These are phyloP conservation scores for Heptranchias perlo DNA, from an alignment of 2,113 vertebrate species.

Conservation along the genomic window DNA sequence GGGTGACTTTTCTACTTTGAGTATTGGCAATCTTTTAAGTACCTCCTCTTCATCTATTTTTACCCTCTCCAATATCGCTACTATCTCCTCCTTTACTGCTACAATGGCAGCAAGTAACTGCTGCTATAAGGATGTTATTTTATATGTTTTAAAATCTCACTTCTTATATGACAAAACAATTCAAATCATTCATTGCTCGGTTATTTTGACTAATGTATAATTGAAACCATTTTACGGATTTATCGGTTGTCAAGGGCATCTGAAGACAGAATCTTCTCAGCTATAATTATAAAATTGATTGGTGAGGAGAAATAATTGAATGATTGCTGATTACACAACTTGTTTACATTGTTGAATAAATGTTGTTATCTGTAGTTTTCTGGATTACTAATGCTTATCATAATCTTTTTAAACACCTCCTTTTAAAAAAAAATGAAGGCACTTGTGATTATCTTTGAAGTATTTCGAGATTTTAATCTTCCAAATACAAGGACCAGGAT, in stretches of 20 bases:
- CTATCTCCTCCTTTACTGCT: no score
- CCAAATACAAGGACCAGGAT: no score
- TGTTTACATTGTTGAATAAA: background rate
- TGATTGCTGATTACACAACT: background rate
- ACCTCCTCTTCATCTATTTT: no score
- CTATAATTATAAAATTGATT: background rate
- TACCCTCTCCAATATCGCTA: no score
- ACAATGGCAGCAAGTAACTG: no score
- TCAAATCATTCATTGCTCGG: background rate
- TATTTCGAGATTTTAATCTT: background rate
- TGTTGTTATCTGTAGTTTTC: background rate
- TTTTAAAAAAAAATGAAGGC: background rate
- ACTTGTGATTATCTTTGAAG: background rate
- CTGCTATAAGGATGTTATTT: background rate
- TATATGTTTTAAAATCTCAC: background rate
- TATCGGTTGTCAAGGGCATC: background rate
- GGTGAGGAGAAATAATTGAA: background rate
- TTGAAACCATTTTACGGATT: background rate
- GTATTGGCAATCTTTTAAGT: no score
- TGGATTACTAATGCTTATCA: background rate
- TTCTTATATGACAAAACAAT: slow-evolving; percentile 12
- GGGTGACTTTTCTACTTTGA: no score
- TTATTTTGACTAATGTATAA: background rate
- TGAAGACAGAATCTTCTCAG: background rate
- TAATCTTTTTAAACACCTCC: background rate